Percentiles rank a stretch among this genome's conserved stretches.
phyloP scores from a whole-genome alignment of 2,888 invertebrate species.

The Idaea straminata region DNA sequence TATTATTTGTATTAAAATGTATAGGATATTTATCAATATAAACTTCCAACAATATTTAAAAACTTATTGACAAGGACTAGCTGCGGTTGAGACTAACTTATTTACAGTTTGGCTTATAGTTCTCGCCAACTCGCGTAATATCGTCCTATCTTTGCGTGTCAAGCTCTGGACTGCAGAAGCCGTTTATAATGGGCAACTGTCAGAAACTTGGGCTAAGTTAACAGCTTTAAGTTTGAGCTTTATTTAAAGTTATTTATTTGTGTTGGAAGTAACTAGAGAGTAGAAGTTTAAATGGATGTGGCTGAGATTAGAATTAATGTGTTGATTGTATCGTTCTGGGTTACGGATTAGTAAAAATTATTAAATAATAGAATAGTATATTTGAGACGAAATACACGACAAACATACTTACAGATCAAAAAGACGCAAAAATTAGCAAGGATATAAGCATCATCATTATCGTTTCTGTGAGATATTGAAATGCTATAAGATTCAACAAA shows the following conservation, averaged over 20 bases:
- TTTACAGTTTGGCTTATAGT: slow-evolving; percentile 5
- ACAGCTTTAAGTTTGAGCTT: neutral
- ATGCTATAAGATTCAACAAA: too few relatives aligned
- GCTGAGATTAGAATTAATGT: neutral
- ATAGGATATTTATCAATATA: neutral
- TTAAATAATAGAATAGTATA: too few relatives aligned
- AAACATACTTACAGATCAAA: too few relatives aligned
- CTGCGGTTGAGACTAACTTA: slow-evolving; percentile 11
- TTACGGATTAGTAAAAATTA: neutral
- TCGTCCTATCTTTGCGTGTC: neutral
- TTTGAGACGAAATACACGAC: too few relatives aligned
- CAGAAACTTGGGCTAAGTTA: slow-evolving; percentile 7
- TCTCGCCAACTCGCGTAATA: slow-evolving; percentile 5
- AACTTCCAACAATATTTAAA: neutral
- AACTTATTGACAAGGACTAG: slow-evolving; percentile 2
- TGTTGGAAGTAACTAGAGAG: neutral
- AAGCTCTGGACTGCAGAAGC: neutral
- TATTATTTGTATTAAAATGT: neutral
- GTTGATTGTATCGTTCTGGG: neutral
- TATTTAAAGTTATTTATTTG: neutral
- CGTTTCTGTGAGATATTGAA: too few relatives aligned
- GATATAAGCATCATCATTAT: too few relatives aligned
- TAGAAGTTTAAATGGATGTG: neutral
- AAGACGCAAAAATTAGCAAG: too few relatives aligned
- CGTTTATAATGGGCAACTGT: neutral